Evolutionary conservation across 2,113 vertebrate genomes (phyloP).

Genomic region (Ceyx cyanopectus): DNA sequence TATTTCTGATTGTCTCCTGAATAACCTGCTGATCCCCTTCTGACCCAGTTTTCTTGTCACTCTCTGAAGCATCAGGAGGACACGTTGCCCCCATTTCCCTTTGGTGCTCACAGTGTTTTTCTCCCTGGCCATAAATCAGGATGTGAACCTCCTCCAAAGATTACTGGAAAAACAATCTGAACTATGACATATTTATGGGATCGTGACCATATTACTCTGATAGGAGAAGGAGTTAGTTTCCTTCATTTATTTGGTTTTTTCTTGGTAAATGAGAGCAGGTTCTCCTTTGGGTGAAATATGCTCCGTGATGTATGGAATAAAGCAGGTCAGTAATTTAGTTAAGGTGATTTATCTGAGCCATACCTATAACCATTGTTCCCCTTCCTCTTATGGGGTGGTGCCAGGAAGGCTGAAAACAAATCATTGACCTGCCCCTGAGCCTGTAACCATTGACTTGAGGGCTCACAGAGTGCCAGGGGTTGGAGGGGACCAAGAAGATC

Average conservation of each 20-base stretch:
- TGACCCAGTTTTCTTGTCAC: background rate
- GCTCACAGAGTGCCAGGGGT: background rate
- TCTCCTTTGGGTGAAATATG: background rate
- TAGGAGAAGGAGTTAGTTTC: background rate
- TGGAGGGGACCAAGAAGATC: too few relatives aligned
- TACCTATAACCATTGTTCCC: background rate
- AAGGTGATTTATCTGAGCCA: conserved; percentile 28
- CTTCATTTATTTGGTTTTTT: background rate
- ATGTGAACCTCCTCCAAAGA: background rate
- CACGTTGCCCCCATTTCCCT: background rate
- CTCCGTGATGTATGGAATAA: background rate
- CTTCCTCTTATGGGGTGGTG: background rate
- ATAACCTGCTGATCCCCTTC: background rate
- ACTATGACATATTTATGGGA: conserved; percentile 14
- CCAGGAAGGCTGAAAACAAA: conserved; percentile 60
- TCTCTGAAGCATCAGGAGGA: background rate
- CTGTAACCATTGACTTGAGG: background rate
- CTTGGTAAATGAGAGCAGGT: background rate
- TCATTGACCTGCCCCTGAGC: background rate
- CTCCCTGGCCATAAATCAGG: background rate
- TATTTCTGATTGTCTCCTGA: background rate
- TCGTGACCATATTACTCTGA: background rate
- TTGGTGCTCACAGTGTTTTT: background rate
- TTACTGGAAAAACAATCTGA: conserved; percentile 33
- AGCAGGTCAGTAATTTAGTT: background rate